Percentiles rank a stretch among this genome's conserved stretches.
Evolutionary conservation across 1,140 invertebrate genomes (phyloP).

Genomic region (Gyrodactylus salaris): DNA sequence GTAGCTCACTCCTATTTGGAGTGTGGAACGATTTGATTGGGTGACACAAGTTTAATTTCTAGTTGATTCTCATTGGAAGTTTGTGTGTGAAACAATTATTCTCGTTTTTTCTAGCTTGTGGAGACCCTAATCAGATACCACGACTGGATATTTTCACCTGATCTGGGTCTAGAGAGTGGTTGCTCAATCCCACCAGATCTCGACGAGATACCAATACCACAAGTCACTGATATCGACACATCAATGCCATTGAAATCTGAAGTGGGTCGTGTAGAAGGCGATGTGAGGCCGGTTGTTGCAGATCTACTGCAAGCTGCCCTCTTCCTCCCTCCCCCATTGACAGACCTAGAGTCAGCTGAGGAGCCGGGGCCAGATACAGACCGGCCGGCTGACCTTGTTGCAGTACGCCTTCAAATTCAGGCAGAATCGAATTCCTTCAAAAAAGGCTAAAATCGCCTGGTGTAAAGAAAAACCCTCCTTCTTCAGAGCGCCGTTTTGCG

Average conservation of each 20-base stretch:
- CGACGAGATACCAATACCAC: neutral
- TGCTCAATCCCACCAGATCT: neutral
- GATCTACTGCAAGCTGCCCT: neutral
- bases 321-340: neutral
- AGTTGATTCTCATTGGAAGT: too few relatives aligned
- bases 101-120: neutral
- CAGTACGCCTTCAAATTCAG: neutral
- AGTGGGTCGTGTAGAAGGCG: neutral
- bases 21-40: too few relatives aligned
- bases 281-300: neutral
- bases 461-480: too few relatives aligned
- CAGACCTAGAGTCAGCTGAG: neutral
- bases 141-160: conserved; percentile 1
- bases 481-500: too few relatives aligned
- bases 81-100: too few relatives aligned
- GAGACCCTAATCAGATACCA: neutral
- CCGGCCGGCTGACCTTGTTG: neutral
- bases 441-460: too few relatives aligned
- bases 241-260: neutral
- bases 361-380: neutral
- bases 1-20: neutral
- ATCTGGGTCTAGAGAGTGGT: neutral
- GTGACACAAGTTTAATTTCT: too few relatives aligned
- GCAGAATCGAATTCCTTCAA: too few relatives aligned
- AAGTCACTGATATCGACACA: neutral